phyloP scores from a whole-genome alignment of 2,113 vertebrate genomes.

The Opisthocomus hoazin region DNA sequence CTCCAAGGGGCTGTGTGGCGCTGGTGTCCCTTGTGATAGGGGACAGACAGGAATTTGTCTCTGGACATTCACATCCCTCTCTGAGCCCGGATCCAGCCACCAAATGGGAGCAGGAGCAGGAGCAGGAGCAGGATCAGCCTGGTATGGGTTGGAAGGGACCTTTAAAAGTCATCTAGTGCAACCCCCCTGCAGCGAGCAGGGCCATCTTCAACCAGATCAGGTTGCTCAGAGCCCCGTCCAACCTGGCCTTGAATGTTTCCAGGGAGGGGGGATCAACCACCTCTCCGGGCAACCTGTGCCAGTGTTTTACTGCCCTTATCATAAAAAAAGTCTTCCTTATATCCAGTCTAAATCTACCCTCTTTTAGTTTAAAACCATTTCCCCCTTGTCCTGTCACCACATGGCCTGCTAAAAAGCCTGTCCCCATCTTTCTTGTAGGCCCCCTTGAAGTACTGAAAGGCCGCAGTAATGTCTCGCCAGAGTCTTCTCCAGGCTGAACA shows the following conservation, averaged over 20 bases:
- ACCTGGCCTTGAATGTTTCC: accelerated
- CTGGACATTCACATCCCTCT: neutral
- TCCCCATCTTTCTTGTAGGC: neutral
- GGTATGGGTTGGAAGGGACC: neutral
- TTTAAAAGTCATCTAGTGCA: too few relatives aligned
- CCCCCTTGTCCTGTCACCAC: accelerated
- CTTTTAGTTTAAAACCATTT: neutral
- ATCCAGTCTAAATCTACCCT: neutral
- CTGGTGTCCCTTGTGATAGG: accelerated
- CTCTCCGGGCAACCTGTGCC: neutral
- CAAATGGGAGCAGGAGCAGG: accelerated
- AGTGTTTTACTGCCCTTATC: accelerated
- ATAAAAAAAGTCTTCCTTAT: neutral
- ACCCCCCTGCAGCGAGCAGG: accelerated
- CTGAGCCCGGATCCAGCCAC: neutral
- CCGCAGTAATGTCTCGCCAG: accelerated
- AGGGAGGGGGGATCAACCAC: neutral
- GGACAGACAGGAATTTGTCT: accelerated
- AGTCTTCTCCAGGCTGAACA: neutral
- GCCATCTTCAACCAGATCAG: accelerated
- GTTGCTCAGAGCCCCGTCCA: accelerated
- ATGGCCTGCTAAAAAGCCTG: neutral
- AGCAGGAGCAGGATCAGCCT: neutral
- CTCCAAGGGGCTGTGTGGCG: neutral
- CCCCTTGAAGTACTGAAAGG: neutral